phyloP scores from a whole-genome alignment of 2,113 vertebrate genomes.

The Gasterosteus nipponicus region DNA sequence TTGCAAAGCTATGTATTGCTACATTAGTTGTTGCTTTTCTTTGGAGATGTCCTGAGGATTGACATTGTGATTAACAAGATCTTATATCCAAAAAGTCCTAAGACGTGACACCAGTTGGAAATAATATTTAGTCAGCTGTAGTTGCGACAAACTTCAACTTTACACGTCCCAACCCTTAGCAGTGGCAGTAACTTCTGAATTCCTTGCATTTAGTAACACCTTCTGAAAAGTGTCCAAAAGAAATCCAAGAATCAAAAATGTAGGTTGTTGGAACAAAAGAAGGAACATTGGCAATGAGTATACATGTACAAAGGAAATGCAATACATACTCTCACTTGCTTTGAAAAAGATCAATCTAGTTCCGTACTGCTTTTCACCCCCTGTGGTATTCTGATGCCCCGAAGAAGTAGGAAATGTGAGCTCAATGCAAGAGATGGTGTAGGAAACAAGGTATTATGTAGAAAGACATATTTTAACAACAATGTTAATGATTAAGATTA shows the following conservation, averaged over 20 bases:
- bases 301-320: neutral
- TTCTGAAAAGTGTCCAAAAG: neutral
- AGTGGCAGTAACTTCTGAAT: neutral
- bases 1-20: neutral
- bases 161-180: neutral
- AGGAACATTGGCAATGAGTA: neutral
- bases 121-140: neutral
- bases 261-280: neutral
- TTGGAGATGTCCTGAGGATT: neutral
- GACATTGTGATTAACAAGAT: neutral
- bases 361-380: neutral
- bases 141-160: neutral
- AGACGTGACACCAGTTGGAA: neutral
- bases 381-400: constrained; percentile 37
- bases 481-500: constrained; percentile 8
- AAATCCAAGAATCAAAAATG: neutral
- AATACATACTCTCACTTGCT: neutral
- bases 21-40: neutral
- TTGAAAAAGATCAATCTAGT: neutral
- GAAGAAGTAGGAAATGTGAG: constrained; percentile 16
- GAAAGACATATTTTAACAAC: neutral
- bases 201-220: neutral
- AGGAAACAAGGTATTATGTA: neutral
- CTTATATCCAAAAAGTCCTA: neutral
- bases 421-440: constrained; percentile 47